Conservation (phyloP, 2,888 invertebrate genomes). For the Caenorhabditis sp. region DNA sequence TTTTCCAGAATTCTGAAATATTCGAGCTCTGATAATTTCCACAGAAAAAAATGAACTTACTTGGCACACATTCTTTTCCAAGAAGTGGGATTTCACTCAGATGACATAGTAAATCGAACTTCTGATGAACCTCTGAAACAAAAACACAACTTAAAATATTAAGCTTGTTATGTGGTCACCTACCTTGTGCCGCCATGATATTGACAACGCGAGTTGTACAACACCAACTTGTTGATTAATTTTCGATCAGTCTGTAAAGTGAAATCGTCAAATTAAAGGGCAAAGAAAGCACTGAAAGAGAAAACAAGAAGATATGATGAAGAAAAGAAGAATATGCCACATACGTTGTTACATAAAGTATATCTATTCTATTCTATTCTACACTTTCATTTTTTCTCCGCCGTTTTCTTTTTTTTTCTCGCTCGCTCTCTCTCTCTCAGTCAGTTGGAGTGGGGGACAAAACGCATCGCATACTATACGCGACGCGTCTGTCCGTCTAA, state of each 20-base stretch:
- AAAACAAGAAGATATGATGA: conserved; percentile 7
- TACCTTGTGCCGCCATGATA: not conserved
- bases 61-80: conserved; percentile 35
- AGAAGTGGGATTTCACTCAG: conserved; percentile 34
- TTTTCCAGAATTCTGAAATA: not conserved
- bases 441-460: not conserved
- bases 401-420: conserved; percentile 8
- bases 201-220: not conserved
- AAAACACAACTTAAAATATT: not conserved
- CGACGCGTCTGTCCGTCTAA: not conserved
- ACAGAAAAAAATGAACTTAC: conserved; percentile 8
- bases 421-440: conserved; percentile 6
- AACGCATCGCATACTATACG: not conserved
- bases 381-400: conserved; percentile 10
- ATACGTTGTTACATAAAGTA: conserved; percentile 21
- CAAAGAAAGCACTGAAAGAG: conserved; percentile 7
- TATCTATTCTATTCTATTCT: conserved; percentile 27
- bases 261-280: not conserved
- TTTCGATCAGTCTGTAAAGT: conserved; percentile 18
- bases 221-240: not conserved
- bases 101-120: conserved; percentile 24
- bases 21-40: not conserved
- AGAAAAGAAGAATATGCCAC: conserved; percentile 29
- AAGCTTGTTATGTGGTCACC: not conserved
- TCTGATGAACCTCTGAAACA: conserved; percentile 8